These are phyloP conservation scores for Aplodontia rufa DNA, from an alignment of 2,113 vertebrate genomes.

Conservation along the genomic window DNA sequence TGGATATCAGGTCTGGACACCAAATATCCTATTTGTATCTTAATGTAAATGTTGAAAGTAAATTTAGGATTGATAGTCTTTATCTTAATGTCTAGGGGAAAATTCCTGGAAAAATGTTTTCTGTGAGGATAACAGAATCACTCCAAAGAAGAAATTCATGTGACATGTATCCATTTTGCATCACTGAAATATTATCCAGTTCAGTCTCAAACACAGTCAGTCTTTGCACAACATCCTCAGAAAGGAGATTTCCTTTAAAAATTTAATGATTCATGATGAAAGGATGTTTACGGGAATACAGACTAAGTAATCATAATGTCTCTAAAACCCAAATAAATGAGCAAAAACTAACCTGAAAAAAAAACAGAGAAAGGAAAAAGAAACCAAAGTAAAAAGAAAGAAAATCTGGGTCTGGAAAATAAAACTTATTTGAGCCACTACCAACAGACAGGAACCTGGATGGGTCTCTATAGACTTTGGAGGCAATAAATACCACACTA, in stretches of 20 bases:
- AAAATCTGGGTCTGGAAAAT: background rate
- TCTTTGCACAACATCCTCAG: background rate
- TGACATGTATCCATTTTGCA: background rate
- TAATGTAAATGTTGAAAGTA: background rate
- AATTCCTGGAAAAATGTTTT: background rate
- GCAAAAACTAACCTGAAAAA: background rate
- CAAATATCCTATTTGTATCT: background rate
- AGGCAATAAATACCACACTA: background rate
- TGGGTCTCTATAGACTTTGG: background rate
- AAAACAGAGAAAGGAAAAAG: background rate
- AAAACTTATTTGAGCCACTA: background rate
- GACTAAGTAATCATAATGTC: background rate
- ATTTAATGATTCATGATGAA: background rate
- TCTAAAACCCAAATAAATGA: background rate
- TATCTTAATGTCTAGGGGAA: background rate
- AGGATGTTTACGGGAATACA: background rate
- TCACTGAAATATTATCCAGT: background rate
- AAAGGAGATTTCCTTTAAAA: background rate
- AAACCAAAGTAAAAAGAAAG: background rate
- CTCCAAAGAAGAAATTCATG: background rate
- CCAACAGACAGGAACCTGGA: background rate
- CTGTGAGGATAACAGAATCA: background rate
- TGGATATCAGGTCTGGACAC: background rate
- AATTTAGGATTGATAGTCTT: background rate
- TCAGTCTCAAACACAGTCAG: background rate